phyloP scores from a whole-genome alignment of 2,888 invertebrate genomes.

The Ischnus inquisitorius region DNA sequence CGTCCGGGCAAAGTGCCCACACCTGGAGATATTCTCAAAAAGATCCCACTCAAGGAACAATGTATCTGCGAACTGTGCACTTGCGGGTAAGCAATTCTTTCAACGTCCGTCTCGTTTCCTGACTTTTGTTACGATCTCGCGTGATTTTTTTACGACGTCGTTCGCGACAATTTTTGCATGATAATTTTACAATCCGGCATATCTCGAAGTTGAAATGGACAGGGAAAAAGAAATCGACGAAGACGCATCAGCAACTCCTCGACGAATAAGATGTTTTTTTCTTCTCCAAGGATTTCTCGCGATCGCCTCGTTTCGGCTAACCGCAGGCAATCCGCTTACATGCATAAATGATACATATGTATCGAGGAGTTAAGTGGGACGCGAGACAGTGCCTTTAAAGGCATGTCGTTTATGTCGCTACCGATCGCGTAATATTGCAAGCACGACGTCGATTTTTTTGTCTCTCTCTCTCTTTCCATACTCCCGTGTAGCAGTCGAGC shows the following conservation, averaged over 20 bases:
- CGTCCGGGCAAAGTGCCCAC: constrained; percentile 81
- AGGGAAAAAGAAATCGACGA: constrained; percentile 1
- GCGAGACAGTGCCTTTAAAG: constrained; percentile 80
- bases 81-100: constrained; percentile 91
- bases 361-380: constrained; percentile 74
- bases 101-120: neutral
- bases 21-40: constrained; percentile 83
- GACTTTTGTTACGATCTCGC: neutral
- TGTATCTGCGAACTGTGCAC: constrained; percentile 96
- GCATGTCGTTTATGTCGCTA: constrained; percentile 76
- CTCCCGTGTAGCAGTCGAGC: constrained; percentile 6
- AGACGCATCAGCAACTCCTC: constrained; percentile 1
- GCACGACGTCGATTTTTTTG: constrained; percentile 14
- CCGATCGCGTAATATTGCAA: constrained; percentile 43
- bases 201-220: constrained; percentile 13
- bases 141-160: neutral
- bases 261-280: neutral
- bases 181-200: constrained; percentile 38
- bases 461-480: constrained; percentile 26
- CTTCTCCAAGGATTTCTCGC: constrained; percentile 1
- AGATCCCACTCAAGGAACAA: constrained; percentile 89
- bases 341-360: constrained; percentile 59
- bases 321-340: constrained; percentile 38
- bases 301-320: constrained; percentile 53
- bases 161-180: constrained; percentile 46